These are phyloP conservation scores for Crenuchus spilurus DNA, from an alignment of 2,797 vertebrate genomes.

Conservation along the genomic window DNA sequence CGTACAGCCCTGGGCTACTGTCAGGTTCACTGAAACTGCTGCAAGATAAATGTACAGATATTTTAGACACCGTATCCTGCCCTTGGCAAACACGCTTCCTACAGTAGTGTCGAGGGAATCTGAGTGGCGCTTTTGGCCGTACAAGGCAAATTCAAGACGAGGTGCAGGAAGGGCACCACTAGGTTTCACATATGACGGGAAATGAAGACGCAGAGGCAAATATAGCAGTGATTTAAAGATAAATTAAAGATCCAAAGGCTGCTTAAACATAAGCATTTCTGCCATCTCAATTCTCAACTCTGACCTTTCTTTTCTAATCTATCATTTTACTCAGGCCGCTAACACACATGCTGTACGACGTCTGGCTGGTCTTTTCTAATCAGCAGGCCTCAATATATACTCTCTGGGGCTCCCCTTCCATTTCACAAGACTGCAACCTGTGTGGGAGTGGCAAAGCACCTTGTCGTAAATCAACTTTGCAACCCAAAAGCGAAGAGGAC, in stretches of 20 bases:
- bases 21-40: conserved; percentile 66
- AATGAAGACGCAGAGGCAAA: not conserved
- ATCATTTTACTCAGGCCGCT: not conserved
- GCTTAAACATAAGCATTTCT: too few relatives aligned
- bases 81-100: conserved; percentile 53
- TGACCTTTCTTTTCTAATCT: not conserved
- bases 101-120: conserved; percentile 55
- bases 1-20: conserved; percentile 56
- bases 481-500: conserved; percentile 17
- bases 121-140: conserved; percentile 58
- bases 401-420: conserved; percentile 14
- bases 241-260: too few relatives aligned
- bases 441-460: not conserved
- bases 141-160: conserved; percentile 59
- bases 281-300: too few relatives aligned
- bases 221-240: too few relatives aligned
- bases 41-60: conserved; percentile 74
- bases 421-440: not conserved
- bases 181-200: not conserved
- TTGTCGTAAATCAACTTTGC: conserved; percentile 40
- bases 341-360: not conserved
- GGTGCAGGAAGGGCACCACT: not conserved
- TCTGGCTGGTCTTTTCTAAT: not conserved
- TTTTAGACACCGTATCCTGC: conserved; percentile 66
- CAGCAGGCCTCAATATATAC: not conserved